phyloP scores from a whole-genome alignment of 2,797 vertebrate genomes.

The Spinibarbus caldwelli region DNA sequence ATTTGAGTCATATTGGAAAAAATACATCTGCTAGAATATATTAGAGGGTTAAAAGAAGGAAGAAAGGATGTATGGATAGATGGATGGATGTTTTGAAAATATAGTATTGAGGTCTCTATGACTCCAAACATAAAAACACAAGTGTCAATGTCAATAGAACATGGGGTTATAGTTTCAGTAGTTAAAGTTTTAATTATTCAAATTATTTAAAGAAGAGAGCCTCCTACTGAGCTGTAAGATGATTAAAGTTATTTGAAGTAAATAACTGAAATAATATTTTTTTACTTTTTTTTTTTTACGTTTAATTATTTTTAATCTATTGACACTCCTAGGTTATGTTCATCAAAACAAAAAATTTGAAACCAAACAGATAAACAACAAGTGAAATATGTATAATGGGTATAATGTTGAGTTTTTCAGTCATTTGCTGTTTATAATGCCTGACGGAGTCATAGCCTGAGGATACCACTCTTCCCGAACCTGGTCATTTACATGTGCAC shows the following conservation, averaged over 20 bases:
- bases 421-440: not conserved
- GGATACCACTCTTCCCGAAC: not conserved
- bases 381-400: not conserved
- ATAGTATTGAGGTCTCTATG: not conserved
- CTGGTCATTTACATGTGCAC: conserved; percentile 10
- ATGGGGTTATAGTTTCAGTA: not conserved
- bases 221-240: too few species aligned
- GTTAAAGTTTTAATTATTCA: not conserved
- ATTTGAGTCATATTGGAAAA: not conserved
- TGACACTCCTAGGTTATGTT: not conserved
- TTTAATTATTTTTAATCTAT: not conserved
- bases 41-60: not conserved
- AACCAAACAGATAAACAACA: not conserved
- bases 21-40: not conserved
- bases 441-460: not conserved
- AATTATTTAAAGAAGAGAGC: not conserved
- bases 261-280: too few species aligned
- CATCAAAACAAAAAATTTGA: not conserved
- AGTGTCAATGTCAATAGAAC: not conserved
- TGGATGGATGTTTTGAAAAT: too few species aligned
- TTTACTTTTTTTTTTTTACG: too few species aligned
- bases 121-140: not conserved
- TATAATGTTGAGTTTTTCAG: not conserved
- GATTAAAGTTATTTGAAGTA: too few species aligned
- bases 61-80: too few species aligned